Base-by-base conservation (phyloP, 2,797 vertebrate genomes). In the Coregonus suidteri region DNA sequence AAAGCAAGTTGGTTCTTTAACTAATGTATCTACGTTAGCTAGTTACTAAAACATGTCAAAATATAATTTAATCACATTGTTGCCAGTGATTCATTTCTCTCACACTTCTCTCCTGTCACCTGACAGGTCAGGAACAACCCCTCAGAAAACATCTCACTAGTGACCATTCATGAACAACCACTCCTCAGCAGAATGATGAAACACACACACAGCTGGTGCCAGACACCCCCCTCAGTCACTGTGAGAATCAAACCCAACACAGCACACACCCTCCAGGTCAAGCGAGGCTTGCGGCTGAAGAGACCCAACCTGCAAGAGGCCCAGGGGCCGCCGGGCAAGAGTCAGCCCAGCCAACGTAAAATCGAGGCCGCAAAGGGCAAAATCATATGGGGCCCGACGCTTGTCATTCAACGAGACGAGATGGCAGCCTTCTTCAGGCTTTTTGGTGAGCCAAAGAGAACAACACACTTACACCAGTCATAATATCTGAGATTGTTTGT, bases 401-500 rank as follows among this genome's bases (percentile, higher is more conserved):
- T 96, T 75, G 82, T 96, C 77, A 95, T 99, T 91, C 93, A 96
- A 78, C 93, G 93, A 16, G 94, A 96, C 80, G 97, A 99, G 91
- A 98, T 99, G 96, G 90, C 92, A 15, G 93, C 96, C 59, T 99
- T 96, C 92, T 97, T 99, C 85, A 95, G 93, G 74, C 89, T 99
- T 83, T 97, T 98, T 86, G 96, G 98, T 98, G 91, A 89, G 94
- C 3, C 3, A 30, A 67, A 67, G 66, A 68, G 66, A 37, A 68
- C 56, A 59, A 18, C 2, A 18, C 41, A 13, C 9, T 47, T 47
- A 13, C 41, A 47, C 9, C 9, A 47, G 41, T 47, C 41, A 47
- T 13, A 47, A 47, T 47, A 47, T 47, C 9, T 3, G 9, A 47
- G 41, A 9, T 13, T 47, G 9, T 47, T 47, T 47, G 41, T 47